phyloP scores from a whole-genome alignment of 2,797 vertebrate genomes.

The Uromys caudimaculatus region DNA sequence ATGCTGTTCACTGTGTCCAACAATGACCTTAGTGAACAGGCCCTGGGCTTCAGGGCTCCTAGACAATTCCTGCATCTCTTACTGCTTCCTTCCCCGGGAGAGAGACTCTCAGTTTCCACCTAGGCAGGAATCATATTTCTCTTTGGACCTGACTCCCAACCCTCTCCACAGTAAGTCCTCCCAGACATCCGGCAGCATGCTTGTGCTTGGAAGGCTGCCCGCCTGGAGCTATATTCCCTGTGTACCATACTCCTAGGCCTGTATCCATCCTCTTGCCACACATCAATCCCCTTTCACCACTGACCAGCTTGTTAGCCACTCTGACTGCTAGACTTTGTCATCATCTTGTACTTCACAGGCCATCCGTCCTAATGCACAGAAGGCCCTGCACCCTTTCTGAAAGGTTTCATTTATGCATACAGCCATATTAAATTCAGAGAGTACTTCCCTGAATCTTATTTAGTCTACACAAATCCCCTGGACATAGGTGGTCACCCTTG shows the following conservation, averaged over 20 bases:
- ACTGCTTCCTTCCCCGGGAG: neutral
- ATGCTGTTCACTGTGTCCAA: neutral
- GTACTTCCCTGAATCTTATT: neutral
- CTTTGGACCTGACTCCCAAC: neutral
- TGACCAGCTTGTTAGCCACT: neutral
- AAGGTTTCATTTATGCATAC: neutral
- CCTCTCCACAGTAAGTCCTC: neutral
- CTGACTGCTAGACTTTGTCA: neutral
- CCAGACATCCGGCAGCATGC: neutral
- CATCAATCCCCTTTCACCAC: neutral
- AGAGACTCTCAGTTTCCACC: neutral
- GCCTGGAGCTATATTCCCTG: slow-evolving; percentile 28
- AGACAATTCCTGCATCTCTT: neutral
- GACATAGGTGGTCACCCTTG: neutral
- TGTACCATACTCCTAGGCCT: neutral
- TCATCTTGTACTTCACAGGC: neutral
- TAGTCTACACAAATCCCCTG: neutral
- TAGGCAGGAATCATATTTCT: neutral
- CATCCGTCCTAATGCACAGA: neutral
- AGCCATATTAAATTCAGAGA: neutral
- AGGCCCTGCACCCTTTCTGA: neutral
- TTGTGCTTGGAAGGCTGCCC: neutral
- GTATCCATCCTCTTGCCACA: slow-evolving; percentile 15
- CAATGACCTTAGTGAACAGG: neutral
- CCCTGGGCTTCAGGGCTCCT: neutral